Percentiles rank a stretch among this genome's conserved stretches.
Conservation (phyloP, 2,888 invertebrate species). For the Leptinotarsa rubiginosa region DNA sequence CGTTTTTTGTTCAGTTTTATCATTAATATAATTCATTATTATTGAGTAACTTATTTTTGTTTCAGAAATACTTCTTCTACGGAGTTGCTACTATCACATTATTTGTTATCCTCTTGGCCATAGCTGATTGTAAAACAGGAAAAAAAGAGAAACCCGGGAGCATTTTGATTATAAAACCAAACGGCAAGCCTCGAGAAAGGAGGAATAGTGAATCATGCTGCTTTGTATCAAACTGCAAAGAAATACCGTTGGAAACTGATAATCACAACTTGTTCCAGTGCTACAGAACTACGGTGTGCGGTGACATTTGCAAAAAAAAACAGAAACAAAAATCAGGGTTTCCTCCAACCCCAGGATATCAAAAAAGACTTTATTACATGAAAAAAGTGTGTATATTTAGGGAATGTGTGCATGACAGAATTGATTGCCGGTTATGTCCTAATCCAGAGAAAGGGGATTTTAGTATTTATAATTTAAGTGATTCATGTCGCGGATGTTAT, state of each 20-base stretch:
- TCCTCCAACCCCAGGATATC: neutral
- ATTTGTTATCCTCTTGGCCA: too few species aligned
- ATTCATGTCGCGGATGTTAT: neutral
- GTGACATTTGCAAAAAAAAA: slow-evolving; percentile 3
- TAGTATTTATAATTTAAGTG: neutral
- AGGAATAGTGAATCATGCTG: neutral
- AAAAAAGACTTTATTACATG: neutral
- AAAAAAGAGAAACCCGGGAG: neutral
- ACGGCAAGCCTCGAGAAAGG: neutral
- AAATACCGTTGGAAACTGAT: neutral
- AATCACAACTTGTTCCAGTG: slow-evolving; percentile 3
- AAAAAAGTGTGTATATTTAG: neutral
- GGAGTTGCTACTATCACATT: too few species aligned
- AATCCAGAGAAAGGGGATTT: neutral
- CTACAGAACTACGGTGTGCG: neutral
- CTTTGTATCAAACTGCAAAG: neutral
- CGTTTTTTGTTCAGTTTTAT: too few species aligned
- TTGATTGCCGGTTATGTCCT: neutral
- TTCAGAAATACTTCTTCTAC: too few species aligned
- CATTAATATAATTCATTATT: too few species aligned
- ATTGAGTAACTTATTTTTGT: too few species aligned
- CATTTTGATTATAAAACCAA: neutral
- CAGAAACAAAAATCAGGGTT: neutral
- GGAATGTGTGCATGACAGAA: neutral
- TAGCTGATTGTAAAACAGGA: too few species aligned